Evolutionary conservation across 2,888 invertebrate genomes (phyloP), one percentile per base, ranked within the genome.

Genomic region (Agriopis marginaria): DNA sequence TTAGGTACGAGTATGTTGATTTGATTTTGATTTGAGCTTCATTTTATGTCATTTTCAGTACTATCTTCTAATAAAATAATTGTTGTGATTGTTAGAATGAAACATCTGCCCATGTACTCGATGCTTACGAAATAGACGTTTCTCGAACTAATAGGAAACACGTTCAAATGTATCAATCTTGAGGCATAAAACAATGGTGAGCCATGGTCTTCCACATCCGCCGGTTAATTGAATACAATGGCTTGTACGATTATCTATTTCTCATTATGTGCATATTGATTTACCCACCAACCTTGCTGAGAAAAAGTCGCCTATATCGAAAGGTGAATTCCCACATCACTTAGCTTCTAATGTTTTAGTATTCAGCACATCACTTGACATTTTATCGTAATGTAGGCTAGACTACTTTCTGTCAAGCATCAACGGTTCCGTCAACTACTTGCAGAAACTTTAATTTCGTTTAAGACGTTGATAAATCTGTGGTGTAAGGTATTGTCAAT

Each of bases 181-280:
- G 53, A 54, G 9, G 23, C 59, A 39, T 59, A 60, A 69, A 39
- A 70, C 70, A 70, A 70, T 70, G 70, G 65, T 66, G 58, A 42
- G 76, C 79, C 79, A 71, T 74, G 75, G 75, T 80, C 79, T 77
- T 78, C 75, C 75, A 81, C 82, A 81, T 86, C 82, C 81, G 81
- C 74, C 73, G 73, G 77, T 77, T 81, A 79, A 80, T 80, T 79
- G 84, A 84, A 86, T 84, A 87, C 84, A 86, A 88, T 89, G 58
- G 61, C 59, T 63, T n/a, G 54, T 63, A 66, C 44, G 66, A 70
- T 70, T 63, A 63, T 66, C 70, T 70, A 66, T 47, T 66, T 70
- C 66, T 55, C 69, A 65, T 65, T 56, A 63, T 63, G 63, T 66
- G 66, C 66, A 66, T 70, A 66, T 66, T 70, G 70, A 63, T 66